phyloP scores from a whole-genome alignment of 2,113 vertebrate species.

The Ochotona curzoniae region DNA sequence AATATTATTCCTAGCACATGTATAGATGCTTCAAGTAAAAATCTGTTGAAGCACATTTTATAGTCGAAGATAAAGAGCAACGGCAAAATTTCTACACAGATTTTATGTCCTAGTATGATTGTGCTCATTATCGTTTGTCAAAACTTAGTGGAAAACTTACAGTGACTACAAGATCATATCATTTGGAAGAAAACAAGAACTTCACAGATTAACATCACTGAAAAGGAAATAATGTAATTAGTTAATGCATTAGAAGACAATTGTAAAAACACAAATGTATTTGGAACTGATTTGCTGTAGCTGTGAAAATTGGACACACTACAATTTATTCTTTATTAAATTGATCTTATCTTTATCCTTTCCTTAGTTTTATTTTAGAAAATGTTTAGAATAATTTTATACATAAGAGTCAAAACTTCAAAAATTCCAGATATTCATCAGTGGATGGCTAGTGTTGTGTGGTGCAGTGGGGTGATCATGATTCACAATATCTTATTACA shows the following conservation, averaged over 20 bases:
- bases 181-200: neutral
- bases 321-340: neutral
- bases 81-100: neutral
- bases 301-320: neutral
- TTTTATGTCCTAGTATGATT: neutral
- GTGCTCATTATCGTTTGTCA: neutral
- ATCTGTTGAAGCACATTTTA: neutral
- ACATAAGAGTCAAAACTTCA: too few species aligned
- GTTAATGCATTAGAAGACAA: neutral
- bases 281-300: neutral
- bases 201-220: neutral
- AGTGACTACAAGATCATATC: constrained; percentile 6
- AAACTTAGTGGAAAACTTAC: neutral
- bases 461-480: too few species aligned
- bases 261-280: neutral
- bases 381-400: too few species aligned
- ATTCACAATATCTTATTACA: too few species aligned
- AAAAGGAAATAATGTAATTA: constrained; percentile 8
- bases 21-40: neutral
- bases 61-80: neutral
- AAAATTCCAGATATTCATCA: too few species aligned
- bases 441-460: too few species aligned
- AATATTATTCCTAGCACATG: neutral
- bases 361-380: neutral
- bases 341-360: neutral